These are phyloP conservation scores for Daphoenositta chrysoptera DNA, from an alignment of 2,113 vertebrate genomes.

Conservation along the genomic window DNA sequence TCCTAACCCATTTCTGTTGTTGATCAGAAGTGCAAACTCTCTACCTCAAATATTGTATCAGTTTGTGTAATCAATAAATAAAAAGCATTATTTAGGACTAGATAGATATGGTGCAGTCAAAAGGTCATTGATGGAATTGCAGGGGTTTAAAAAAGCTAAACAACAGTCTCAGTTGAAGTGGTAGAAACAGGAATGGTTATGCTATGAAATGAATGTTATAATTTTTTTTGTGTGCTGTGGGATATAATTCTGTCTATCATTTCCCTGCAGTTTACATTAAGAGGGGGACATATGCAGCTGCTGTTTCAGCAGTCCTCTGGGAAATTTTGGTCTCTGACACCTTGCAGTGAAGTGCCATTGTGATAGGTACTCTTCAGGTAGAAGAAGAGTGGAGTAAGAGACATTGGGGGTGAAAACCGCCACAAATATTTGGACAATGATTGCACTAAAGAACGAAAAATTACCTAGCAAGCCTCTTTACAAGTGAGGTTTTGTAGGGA, in stretches of 20 bases:
- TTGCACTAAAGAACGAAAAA: not conserved
- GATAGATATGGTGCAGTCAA: not conserved
- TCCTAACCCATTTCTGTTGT: not conserved
- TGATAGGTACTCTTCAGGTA: rapidly evolving
- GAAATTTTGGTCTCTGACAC: not conserved
- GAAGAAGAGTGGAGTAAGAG: not conserved
- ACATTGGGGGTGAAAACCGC: rapidly evolving
- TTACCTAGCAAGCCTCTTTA: not conserved
- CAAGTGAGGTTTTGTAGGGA: not conserved
- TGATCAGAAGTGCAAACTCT: not conserved
- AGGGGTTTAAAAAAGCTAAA: not conserved
- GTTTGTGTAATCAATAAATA: not conserved
- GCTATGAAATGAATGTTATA: not conserved
- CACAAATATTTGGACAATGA: not conserved
- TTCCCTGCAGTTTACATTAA: not conserved
- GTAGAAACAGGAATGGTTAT: not conserved
- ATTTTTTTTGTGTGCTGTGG: too few species aligned
- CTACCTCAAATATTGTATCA: not conserved
- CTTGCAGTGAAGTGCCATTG: not conserved
- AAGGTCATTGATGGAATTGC: not conserved
- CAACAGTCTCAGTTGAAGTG: not conserved
- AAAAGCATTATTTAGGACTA: not conserved
- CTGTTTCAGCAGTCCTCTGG: not conserved
- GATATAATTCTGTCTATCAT: not conserved
- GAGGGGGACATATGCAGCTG: not conserved